A percentile compares a stretch with the other conserved stretches of the same genome.
phyloP scores from a whole-genome alignment of 1,140 invertebrate genomes.

The Cydia splendana region DNA sequence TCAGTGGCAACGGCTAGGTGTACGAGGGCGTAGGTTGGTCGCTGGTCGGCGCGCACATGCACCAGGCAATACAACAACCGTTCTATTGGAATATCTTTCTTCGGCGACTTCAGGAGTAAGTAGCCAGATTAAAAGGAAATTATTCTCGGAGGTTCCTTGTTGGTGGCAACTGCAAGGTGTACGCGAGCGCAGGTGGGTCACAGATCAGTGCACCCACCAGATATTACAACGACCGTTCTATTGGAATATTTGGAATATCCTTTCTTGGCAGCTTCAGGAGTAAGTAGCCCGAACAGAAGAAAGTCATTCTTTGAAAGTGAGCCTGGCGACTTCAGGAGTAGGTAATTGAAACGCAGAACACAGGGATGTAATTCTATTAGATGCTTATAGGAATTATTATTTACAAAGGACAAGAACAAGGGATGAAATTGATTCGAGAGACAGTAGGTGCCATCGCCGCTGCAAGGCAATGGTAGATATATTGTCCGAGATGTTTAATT shows the following conservation, averaged over 20 bases:
- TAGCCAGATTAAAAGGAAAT: too few species aligned
- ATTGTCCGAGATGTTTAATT: too few species aligned
- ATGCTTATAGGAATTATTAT: too few species aligned
- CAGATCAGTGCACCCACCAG: conserved; percentile 85
- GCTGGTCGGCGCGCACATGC: conserved; percentile 85
- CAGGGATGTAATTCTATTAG: too few species aligned
- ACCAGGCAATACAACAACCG: conserved; percentile 83
- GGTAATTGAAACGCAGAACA: too few species aligned
- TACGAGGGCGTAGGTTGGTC: conserved; percentile 90
- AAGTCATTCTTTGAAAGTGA: too few species aligned
- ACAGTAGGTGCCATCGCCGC: too few species aligned
- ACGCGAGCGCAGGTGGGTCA: conserved; percentile 89
- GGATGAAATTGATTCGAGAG: too few species aligned
- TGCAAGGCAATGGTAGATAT: too few species aligned
- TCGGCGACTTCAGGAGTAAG: conserved; percentile 84
- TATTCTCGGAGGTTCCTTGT: too few species aligned
- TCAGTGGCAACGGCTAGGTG: conserved; percentile 88
- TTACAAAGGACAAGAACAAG: too few species aligned
- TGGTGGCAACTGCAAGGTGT: conserved; percentile 88
- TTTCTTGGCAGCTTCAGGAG: conserved; percentile 86
- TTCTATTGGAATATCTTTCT: conserved; percentile 86
- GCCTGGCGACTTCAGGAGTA: too few species aligned
- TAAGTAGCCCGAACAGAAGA: conserved; percentile 64
- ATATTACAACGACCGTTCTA: conserved; percentile 82
- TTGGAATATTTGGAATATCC: conserved; percentile 85